These are phyloP conservation scores for Epinephelus coioides DNA, from an alignment of 2,797 vertebrate genomes.

Conservation along the genomic window DNA sequence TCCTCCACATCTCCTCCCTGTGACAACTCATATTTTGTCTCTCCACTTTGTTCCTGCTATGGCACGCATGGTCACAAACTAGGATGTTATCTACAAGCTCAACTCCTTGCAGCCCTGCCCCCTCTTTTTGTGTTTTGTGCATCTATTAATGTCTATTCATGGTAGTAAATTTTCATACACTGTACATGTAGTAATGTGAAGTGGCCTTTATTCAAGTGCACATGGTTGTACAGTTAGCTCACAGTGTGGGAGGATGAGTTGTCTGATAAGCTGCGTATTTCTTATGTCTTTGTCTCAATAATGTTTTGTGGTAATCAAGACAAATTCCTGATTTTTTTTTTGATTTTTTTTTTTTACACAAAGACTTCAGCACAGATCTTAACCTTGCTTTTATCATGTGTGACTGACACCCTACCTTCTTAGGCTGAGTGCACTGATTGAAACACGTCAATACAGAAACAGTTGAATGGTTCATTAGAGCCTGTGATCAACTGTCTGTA, in stretches of 20 bases:
- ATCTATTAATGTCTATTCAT: not conserved
- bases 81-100: slow-evolving; percentile 52
- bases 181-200: slow-evolving; percentile 7
- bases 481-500: slow-evolving; percentile 52
- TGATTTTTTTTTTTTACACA: not conserved
- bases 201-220: not conserved
- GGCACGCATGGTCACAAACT: slow-evolving; percentile 25
- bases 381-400: not conserved
- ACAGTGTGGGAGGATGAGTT: slow-evolving; percentile 11
- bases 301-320: not conserved
- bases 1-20: slow-evolving; percentile 16
- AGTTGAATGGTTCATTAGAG: slow-evolving; percentile 58
- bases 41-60: slow-evolving; percentile 3
- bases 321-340: not conserved
- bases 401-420: slow-evolving; percentile 1
- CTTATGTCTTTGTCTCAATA: slow-evolving; percentile 1
- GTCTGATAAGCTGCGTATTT: slow-evolving; percentile 28
- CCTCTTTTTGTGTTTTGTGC: slow-evolving; percentile 4
- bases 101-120: not conserved
- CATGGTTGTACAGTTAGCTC: not conserved
- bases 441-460: slow-evolving; percentile 35
- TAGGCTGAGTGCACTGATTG: slow-evolving; percentile 25
- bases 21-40: slow-evolving; percentile 32
- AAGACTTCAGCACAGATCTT: not conserved
- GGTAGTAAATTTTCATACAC: not conserved